Conservation (phyloP, 1,140 invertebrate species). For the Euura lappo region DNA sequence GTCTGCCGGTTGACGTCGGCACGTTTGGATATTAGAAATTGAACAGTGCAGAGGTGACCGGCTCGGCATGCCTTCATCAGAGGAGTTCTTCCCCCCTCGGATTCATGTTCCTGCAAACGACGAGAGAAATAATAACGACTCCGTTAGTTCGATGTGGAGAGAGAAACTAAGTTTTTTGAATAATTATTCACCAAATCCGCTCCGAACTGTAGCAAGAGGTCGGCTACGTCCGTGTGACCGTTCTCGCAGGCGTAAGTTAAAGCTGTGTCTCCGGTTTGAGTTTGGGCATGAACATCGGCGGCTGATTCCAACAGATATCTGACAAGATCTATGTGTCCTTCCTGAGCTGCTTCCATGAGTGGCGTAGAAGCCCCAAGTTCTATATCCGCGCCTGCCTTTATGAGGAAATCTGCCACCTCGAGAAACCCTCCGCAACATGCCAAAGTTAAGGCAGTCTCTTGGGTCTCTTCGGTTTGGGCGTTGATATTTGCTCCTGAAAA, state of each 20-base stretch:
- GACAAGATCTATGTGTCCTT: slow-evolving; percentile 94
- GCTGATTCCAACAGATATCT: slow-evolving; percentile 82
- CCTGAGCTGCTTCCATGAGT: slow-evolving; percentile 97
- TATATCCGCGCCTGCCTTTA: slow-evolving; percentile 94
- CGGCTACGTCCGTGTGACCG: slow-evolving; percentile 92
- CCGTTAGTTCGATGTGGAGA: background rate
- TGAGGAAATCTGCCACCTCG: slow-evolving; percentile 96
- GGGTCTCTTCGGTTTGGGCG: slow-evolving; percentile 97
- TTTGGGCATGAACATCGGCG: slow-evolving; percentile 93
- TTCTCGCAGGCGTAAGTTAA: slow-evolving; percentile 97
- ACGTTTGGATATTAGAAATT: slow-evolving; percentile 92
- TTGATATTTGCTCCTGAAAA: slow-evolving; percentile 90
- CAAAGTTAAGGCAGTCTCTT: slow-evolving; percentile 95
- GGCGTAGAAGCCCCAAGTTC: slow-evolving; percentile 96
- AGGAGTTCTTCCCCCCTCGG: slow-evolving; percentile 93
- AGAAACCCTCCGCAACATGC: slow-evolving; percentile 97
- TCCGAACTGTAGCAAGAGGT: slow-evolving; percentile 85
- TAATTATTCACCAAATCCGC: slow-evolving; percentile 77
- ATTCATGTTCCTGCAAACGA: slow-evolving; percentile 80
- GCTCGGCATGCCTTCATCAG: slow-evolving; percentile 99
- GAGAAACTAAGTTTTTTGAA: slow-evolving; percentile 9
- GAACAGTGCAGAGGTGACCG: slow-evolving; percentile 97
- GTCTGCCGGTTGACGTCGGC: slow-evolving; percentile 95
- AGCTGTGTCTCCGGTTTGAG: slow-evolving; percentile 96
- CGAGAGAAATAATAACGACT: slow-evolving; percentile 3